Evolutionary conservation across 2,797 vertebrate genomes (phyloP).

Genomic region (Champsocephalus gunnari): DNA sequence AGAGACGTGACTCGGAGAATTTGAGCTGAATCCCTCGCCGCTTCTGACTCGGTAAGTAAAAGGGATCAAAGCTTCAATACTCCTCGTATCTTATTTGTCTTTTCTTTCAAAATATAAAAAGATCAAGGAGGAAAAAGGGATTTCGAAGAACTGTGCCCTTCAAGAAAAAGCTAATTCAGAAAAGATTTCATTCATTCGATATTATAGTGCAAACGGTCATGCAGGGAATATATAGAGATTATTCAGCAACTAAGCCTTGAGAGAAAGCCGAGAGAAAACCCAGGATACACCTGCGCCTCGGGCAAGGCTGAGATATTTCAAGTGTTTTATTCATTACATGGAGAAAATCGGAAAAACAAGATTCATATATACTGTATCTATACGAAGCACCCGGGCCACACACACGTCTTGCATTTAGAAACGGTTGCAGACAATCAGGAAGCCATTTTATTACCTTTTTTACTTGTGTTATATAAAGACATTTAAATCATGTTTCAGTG

Average conservation of each 20-base stretch:
- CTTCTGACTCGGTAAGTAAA: slow-evolving; percentile 16
- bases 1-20: slow-evolving; percentile 17
- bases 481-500: no score
- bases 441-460: no score
- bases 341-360: no score
- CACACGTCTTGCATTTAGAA: no score
- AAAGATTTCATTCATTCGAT: neutral
- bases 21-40: neutral
- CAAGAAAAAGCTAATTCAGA: neutral
- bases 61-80: neutral
- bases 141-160: neutral
- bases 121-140: neutral
- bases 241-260: neutral
- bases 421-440: no score
- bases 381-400: no score
- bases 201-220: neutral
- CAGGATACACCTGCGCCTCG: no score
- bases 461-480: no score
- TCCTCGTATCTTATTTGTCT: neutral
- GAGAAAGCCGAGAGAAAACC: neutral
- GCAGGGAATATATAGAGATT: neutral
- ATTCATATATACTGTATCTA: no score
- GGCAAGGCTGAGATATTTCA: no score
- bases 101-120: slow-evolving; percentile 6
- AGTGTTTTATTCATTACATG: no score